Conservation (phyloP, 2,888 invertebrate genomes). For the Gandaritis pyraliata region DNA sequence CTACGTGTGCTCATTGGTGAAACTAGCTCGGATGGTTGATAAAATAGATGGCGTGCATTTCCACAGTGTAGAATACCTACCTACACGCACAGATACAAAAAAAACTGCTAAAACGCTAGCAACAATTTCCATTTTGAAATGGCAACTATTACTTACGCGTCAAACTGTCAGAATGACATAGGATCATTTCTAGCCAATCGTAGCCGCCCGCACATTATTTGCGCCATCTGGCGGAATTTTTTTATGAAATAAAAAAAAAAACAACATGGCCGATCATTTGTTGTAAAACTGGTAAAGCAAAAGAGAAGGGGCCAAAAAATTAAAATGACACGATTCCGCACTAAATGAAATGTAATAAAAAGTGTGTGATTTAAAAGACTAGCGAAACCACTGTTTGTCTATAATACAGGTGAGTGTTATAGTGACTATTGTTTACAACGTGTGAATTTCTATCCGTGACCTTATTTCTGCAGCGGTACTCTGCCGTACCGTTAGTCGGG, state of each 20-base stretch:
- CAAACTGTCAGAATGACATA: neutral
- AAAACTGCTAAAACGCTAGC: neutral
- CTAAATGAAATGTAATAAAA: conserved; percentile 38
- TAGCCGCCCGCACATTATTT: conserved; percentile 38
- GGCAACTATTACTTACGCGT: conserved; percentile 6
- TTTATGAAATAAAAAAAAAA: conserved; percentile 53
- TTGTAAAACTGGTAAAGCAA: conserved; percentile 60
- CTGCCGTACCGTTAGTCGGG: conserved; percentile 75
- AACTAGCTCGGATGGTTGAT: neutral
- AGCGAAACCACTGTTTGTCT: conserved; percentile 21
- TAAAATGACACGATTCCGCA: conserved; percentile 48
- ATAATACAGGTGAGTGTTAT: conserved; percentile 57
- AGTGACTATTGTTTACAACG: conserved; percentile 59
- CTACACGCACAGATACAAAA: neutral
- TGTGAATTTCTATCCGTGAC: conserved; percentile 79
- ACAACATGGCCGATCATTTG: conserved; percentile 77
- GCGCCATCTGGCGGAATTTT: conserved; percentile 70
- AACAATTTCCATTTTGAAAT: conserved; percentile 1
- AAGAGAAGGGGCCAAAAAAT: conserved; percentile 58
- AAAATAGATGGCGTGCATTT: conserved; percentile 1
- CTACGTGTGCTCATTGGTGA: neutral
- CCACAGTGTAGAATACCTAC: too few relatives aligned
- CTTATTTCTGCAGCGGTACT: conserved; percentile 80
- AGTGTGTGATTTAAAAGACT: conserved; percentile 31
- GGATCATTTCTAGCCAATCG: conserved; percentile 54